These are phyloP conservation scores for Eilema sororculum DNA, from an alignment of 2,888 invertebrate genomes.

Conservation along the genomic window DNA sequence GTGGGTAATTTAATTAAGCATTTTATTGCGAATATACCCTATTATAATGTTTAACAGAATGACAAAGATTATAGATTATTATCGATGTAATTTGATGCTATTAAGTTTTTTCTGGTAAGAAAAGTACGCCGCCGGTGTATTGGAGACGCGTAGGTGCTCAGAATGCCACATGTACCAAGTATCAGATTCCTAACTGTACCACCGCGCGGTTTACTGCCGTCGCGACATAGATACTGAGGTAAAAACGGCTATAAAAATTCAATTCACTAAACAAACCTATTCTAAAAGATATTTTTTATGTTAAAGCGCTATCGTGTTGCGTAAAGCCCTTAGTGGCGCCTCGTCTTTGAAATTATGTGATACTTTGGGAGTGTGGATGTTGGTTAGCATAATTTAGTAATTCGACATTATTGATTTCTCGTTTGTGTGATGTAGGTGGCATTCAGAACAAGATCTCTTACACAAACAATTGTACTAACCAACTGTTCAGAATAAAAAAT, in stretches of 20 bases:
- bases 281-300: conserved; percentile 60
- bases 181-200: conserved; percentile 82
- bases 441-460: conserved; percentile 47
- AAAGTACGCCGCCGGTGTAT: conserved; percentile 45
- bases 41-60: conserved; percentile 43
- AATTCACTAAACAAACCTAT: conserved; percentile 60
- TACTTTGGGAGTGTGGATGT: conserved; percentile 46
- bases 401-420: conserved; percentile 41
- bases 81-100: conserved; percentile 50
- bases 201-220: conserved; percentile 59
- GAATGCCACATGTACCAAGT: conserved; percentile 54
- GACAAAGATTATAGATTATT: conserved; percentile 36
- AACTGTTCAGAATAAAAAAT: conserved; percentile 36
- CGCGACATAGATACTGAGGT: conserved; percentile 67
- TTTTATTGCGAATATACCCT: conserved; percentile 49
- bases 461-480: conserved; percentile 30
- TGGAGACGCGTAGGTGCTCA: conserved; percentile 57
- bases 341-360: conserved; percentile 60
- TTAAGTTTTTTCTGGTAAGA: conserved; percentile 48
- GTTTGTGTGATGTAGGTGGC: conserved; percentile 33
- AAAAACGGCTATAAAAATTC: conserved; percentile 74
- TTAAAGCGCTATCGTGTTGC: conserved; percentile 62
- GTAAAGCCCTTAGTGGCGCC: conserved; percentile 65
- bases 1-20: conserved; percentile 55
- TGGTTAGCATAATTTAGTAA: conserved; percentile 41